Conservation (phyloP, 2,113 vertebrate genomes). For the Rhineura floridana region DNA sequence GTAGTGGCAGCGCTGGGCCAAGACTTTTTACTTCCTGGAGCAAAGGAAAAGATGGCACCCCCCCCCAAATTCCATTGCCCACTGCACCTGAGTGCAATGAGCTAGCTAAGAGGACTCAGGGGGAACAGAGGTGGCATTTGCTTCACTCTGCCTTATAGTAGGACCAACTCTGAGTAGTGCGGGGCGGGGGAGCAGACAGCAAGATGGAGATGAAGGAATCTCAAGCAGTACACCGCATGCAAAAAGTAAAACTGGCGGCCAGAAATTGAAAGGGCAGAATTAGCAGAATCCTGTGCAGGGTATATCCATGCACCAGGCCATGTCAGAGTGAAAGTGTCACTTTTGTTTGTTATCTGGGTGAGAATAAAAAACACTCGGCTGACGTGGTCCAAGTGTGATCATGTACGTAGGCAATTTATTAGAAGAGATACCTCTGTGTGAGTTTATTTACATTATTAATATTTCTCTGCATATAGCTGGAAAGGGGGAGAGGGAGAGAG, state of each 20-base stretch:
- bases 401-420: neutral
- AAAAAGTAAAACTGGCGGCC: neutral
- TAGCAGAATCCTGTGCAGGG: neutral
- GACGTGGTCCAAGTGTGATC: neutral
- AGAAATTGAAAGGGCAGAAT: neutral
- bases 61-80: too few species aligned
- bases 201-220: neutral
- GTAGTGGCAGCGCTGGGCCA: too few species aligned
- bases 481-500: conserved; percentile 33
- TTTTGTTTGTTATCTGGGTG: neutral
- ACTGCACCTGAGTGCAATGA: too few species aligned
- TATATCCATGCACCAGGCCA: neutral
- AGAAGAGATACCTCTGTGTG: neutral
- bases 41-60: too few species aligned
- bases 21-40: too few species aligned
- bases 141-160: too few species aligned
- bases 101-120: too few species aligned
- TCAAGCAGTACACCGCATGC: too few species aligned
- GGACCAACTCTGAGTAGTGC: too few species aligned
- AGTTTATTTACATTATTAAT: neutral
- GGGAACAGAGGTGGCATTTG: too few species aligned
- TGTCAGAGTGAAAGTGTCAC: neutral
- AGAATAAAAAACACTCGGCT: neutral
- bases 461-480: conserved; percentile 39
- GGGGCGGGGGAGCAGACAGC: neutral